phyloP scores from a whole-genome alignment of 2,797 vertebrate genomes.

The Argyrosomus regius region DNA sequence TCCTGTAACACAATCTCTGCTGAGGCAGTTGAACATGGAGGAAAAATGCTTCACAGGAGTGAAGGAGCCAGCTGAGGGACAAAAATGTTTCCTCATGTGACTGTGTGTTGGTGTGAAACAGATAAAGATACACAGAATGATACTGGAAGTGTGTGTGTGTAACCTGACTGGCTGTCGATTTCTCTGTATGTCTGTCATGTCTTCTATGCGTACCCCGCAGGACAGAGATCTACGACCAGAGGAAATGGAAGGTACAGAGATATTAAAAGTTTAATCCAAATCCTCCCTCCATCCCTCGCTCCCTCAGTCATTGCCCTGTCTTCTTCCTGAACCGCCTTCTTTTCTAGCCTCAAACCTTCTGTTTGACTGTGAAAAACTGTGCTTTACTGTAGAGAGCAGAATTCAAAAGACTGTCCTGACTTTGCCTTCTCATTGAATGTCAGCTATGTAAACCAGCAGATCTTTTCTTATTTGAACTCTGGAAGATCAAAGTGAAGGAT shows the following conservation, averaged over 20 bases:
- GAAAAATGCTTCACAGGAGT: background rate
- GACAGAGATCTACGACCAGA: constrained; percentile 88
- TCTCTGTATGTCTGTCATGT: constrained; percentile 41
- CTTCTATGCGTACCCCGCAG: constrained; percentile 63
- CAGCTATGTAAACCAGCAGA: background rate
- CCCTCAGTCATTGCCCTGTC: background rate
- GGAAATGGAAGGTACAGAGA: constrained; percentile 87
- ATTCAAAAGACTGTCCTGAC: background rate
- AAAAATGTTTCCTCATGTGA: background rate
- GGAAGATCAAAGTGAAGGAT: constrained; percentile 35
- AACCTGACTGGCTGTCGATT: constrained; percentile 31
- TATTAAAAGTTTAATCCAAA: constrained; percentile 35
- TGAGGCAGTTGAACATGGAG: constrained; percentile 23
- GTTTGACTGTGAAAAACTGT: constrained; percentile 6
- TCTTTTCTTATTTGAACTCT: background rate
- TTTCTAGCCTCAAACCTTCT: constrained; percentile 4
- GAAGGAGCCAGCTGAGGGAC: background rate
- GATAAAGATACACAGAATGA: background rate
- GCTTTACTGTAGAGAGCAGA: background rate
- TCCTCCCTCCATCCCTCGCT: background rate
- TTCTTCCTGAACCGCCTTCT: background rate
- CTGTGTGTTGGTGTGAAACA: background rate
- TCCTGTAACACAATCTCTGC: constrained; percentile 56
- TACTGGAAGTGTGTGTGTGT: constrained; percentile 8
- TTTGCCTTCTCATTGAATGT: background rate